Base-by-base conservation (phyloP, 2,113 vertebrate genomes). In the Clarias macrocephalus region DNA sequence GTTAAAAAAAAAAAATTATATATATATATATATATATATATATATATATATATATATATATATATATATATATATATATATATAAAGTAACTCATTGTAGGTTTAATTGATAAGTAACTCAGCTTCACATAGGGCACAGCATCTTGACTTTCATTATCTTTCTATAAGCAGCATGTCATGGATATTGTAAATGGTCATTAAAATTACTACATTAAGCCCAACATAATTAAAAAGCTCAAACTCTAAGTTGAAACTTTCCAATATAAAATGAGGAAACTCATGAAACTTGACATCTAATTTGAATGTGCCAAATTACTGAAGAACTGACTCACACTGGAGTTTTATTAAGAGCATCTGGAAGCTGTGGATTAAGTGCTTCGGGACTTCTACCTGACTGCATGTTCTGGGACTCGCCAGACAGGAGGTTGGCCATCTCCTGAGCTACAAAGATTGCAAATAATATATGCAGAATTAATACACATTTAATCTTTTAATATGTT, bases 401-500 rank as follows among this genome's bases (percentile, higher is more conserved):
- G 52, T 75, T 54, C 33, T 15, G n/a, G 15, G 76, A 56, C n/a
- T 82, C 86, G 52, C 37, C 18, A 54, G 79, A 52, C 68, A 87
- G 59, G 28, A 73, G 65, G 23, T 54, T 65, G 25, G 66, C 65
- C 80, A 80, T 86, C 48, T 30, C 83, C 84, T 89, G 90, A 8
- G 48, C 85, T 90, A 33, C 18, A 86, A 66, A 63, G 7, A 48
- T 79, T 30, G 79, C 3, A 59, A 80, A 62, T 28, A 23, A 82
- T 84, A 70, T 18, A 70, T 42, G 8, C 18, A 84, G 63, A 70
- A 80, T 84, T 70, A 60, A 72, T 73, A 42, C 42, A 76, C 73
- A 42, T 21, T 42, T 66, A 59, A 3, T 33, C 42, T 13, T 59
- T 76, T 15, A 21, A 52, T 19, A 60, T 33, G 33, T 54, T 28